Evolutionary conservation across 2,797 vertebrate species (phyloP).

Genomic region (Alectoris magna): DNA sequence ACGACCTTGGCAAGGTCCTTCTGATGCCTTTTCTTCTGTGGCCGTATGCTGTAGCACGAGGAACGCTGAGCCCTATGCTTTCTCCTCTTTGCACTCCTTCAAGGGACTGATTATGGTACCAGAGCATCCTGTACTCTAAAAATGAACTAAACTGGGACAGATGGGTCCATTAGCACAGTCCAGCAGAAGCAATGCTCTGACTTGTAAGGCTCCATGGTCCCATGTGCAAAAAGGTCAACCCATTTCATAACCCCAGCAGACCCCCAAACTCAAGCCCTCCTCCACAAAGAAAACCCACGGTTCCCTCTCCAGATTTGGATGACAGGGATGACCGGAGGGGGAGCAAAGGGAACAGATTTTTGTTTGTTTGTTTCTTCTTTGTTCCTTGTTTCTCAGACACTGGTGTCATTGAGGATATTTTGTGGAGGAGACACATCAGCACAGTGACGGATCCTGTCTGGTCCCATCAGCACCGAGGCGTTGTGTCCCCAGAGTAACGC

Average conservation of each 20-base stretch:
- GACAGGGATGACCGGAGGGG: conserved; percentile 33
- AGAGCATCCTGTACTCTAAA: neutral
- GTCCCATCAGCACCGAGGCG: conserved; percentile 48
- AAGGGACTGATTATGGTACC: neutral
- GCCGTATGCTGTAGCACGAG: neutral
- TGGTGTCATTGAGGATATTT: conserved; percentile 66
- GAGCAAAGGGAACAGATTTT: neutral
- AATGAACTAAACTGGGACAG: neutral
- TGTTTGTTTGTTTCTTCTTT: conserved; percentile 55
- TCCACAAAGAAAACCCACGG: neutral
- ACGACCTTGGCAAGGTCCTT: neutral
- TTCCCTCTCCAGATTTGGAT: neutral
- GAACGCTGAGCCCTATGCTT: neutral
- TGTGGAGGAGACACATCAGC: conserved; percentile 53
- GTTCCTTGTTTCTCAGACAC: conserved; percentile 48
- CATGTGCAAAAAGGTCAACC: neutral
- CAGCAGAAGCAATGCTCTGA: neutral
- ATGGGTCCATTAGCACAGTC: neutral
- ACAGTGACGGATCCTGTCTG: conserved; percentile 66
- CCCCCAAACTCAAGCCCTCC: neutral
- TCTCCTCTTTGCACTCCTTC: neutral
- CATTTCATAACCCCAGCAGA: neutral
- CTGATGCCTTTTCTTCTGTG: fast-evolving
- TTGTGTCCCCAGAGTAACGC: conserved; percentile 30
- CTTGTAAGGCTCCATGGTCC: neutral